Percentiles rank a stretch among this genome's conserved stretches.
Evolutionary conservation across 2,888 invertebrate species (phyloP).

Genomic region (Lasioglossum pauxillum): DNA sequence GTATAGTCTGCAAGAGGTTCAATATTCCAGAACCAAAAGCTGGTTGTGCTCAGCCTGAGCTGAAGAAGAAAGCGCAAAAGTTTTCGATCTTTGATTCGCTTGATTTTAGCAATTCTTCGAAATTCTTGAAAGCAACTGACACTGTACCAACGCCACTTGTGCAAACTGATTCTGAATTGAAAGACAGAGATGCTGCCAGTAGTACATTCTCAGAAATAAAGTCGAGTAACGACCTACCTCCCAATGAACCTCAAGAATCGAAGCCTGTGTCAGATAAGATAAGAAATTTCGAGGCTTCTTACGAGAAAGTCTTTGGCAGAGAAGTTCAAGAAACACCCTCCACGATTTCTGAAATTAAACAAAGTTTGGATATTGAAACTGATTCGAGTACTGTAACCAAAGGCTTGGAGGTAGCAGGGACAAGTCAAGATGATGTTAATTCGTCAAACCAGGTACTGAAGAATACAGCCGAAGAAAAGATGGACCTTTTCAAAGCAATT

Average conservation of each 20-base stretch:
- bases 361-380: slow-evolving; percentile 19
- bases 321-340: slow-evolving; percentile 49
- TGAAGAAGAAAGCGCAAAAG: slow-evolving; percentile 88
- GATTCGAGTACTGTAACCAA: not conserved
- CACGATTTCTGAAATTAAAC: not conserved
- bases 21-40: slow-evolving; percentile 95
- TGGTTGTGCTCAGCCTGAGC: slow-evolving; percentile 83
- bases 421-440: not conserved
- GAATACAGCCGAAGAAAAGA: slow-evolving; percentile 85
- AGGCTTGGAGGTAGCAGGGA: not conserved
- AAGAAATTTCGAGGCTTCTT: slow-evolving; percentile 74
- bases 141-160: slow-evolving; percentile 28
- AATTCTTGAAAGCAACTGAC: slow-evolving; percentile 83
- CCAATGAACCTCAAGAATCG: slow-evolving; percentile 16
- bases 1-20: slow-evolving; percentile 94
- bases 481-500: slow-evolving; percentile 95
- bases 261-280: slow-evolving; percentile 69
- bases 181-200: not conserved
- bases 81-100: slow-evolving; percentile 92
- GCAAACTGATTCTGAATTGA: not conserved
- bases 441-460: slow-evolving; percentile 27
- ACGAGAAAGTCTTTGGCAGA: slow-evolving; percentile 78
- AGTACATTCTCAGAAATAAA: not conserved
- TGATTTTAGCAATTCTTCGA: slow-evolving; percentile 84
- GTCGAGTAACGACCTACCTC: slow-evolving; percentile 7